Evolutionary conservation across 2,113 vertebrate genomes (phyloP).

Genomic region (Echinops telfairi): DNA sequence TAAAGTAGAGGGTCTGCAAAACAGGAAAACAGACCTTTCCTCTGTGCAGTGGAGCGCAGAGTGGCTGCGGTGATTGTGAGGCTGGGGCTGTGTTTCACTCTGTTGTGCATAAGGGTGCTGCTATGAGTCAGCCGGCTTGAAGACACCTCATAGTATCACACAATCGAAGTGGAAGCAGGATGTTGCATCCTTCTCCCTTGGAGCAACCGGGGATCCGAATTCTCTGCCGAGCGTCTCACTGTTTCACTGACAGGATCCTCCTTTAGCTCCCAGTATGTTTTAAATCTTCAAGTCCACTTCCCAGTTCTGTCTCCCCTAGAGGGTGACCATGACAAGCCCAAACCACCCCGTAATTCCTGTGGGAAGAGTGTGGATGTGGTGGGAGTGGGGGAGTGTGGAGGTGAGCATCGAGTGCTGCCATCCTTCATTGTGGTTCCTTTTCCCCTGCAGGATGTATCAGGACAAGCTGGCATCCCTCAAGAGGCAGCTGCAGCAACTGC

Average conservation of each 20-base stretch:
- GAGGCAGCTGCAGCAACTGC: conserved; percentile 95
- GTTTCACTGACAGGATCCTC: background rate
- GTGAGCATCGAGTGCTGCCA: background rate
- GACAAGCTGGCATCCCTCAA: conserved; percentile 98
- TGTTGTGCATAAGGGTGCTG: too few species aligned
- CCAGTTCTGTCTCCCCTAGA: background rate
- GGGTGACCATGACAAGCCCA: background rate
- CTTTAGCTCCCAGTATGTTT: background rate
- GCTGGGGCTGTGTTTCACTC: too few species aligned
- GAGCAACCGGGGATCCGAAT: background rate
- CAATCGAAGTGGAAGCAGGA: background rate
- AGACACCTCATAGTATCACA: too few species aligned
- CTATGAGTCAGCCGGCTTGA: too few species aligned
- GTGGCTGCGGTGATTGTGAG: too few species aligned
- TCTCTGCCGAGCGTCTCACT: background rate
- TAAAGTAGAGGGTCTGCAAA: background rate
- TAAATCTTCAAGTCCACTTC: background rate
- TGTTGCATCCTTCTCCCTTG: background rate
- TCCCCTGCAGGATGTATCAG: conserved; percentile 95
- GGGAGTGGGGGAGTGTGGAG: background rate
- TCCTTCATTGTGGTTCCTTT: conserved; percentile 8
- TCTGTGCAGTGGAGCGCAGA: too few species aligned
- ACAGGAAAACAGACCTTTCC: background rate
- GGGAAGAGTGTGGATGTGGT: too few species aligned
- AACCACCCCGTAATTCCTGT: background rate